Evolutionary conservation across 2,888 invertebrate species (phyloP), one percentile per base, ranked within the genome.

Genomic region (Fragum whitleyi): DNA sequence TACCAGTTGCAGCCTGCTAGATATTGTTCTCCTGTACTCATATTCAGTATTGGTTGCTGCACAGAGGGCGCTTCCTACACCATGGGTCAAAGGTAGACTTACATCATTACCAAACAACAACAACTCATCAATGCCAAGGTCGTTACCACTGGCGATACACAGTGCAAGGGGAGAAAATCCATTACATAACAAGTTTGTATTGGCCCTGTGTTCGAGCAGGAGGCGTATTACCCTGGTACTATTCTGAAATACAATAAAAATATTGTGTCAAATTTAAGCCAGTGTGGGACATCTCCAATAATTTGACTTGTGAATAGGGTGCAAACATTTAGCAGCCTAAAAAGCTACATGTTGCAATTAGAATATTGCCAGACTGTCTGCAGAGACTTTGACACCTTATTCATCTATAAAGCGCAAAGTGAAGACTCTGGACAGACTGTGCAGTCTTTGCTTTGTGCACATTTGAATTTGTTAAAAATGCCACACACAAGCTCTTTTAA

Each of bases 61-160:
- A 91, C 94, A 94, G 36, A 94, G 89, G 53, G 93, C 93, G 82
- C 90, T 94, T n/a, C 94, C 94, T 0, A 93, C 90, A 57, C 94
- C 94, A 78, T 93, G 93, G 26, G 93, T 92, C 76, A 94, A 83
- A 0, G 90, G 85, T 23, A 93, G 83, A 79, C 92, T 92, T 28
- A 93, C 92, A 77, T 94, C 91, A 77, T 92, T 92, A n/a, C 90
- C 89, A 80, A 88, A 90, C 16, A 77, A 72, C 70, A 94, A 73
- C 36, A 94, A 85, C 75, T 93, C 93, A 85, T 93, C 92, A 32
- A 94, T 88, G n/a, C 92, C 92, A 87, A 89, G 65, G 83, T 94
- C 93, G 82, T 94, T 94, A 14, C 94, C 94, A 84, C 92, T 92
- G 26, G 91, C 88, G 59, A 94, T 93, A 67, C 93, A 93, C 21